Conservation (phyloP, 2,888 invertebrate genomes). For the Cryptus viduatorius region DNA sequence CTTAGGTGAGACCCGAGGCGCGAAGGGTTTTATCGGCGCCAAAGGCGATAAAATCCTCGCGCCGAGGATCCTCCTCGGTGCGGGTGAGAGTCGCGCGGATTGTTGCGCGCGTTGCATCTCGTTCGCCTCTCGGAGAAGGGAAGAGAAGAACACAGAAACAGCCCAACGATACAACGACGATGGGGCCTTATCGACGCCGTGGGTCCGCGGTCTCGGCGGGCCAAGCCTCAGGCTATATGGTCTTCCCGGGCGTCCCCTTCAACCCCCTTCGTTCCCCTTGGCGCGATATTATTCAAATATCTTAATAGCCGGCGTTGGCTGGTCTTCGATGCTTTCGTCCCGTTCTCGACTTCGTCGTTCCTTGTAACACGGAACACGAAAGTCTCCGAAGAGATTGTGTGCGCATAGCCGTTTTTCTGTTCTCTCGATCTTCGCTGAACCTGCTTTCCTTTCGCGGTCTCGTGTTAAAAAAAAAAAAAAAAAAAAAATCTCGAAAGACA, state of each 20-base stretch:
- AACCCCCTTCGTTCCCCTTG: constrained; percentile 22
- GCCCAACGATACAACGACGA: constrained; percentile 20
- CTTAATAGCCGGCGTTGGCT: constrained; percentile 68
- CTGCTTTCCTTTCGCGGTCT: not conserved
- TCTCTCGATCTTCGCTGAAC: not conserved
- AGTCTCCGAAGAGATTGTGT: constrained; percentile 13
- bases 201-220: constrained; percentile 45
- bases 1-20: constrained; percentile 23
- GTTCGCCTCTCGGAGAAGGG: not conserved
- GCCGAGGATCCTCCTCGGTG: constrained; percentile 53
- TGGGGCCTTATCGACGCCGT: constrained; percentile 52
- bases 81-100: constrained; percentile 31
- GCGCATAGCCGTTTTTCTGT: not conserved
- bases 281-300: constrained; percentile 74
- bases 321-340: constrained; percentile 48
- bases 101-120: constrained; percentile 22
- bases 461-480: not conserved
- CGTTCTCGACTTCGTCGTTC: constrained; percentile 18
- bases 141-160: not conserved
- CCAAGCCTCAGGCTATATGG: constrained; percentile 32
- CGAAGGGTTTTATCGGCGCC: constrained; percentile 62
- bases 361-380: constrained; percentile 31
- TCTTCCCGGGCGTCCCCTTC: constrained; percentile 17
- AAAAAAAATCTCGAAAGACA: not conserved
- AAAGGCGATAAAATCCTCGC: constrained; percentile 63